Evolutionary conservation across 2,113 vertebrate genomes (phyloP).

Genomic region (Myxocyprinus asiaticus): DNA sequence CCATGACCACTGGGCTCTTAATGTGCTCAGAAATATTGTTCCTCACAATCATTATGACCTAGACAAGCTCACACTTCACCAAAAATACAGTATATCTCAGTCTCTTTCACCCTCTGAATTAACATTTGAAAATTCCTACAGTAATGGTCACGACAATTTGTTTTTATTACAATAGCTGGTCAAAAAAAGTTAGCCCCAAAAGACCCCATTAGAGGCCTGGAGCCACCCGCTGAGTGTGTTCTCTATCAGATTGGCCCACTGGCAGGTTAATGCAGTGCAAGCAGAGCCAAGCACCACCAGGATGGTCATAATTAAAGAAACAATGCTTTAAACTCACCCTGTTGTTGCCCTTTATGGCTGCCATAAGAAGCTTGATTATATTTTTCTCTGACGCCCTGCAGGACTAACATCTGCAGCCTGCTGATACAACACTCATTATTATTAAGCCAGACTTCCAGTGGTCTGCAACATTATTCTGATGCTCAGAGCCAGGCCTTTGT

Average conservation of each 20-base stretch:
- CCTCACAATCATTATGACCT: slow-evolving; percentile 33
- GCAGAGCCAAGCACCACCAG: slow-evolving; percentile 55
- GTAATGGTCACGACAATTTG: slow-evolving; percentile 62
- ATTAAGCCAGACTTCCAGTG: slow-evolving; percentile 60
- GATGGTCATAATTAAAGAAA: slow-evolving; percentile 72
- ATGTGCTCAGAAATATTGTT: slow-evolving; percentile 20
- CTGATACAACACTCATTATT: slow-evolving; percentile 64
- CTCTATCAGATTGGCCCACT: slow-evolving; percentile 59
- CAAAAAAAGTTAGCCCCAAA: slow-evolving; percentile 46
- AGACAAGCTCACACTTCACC: slow-evolving; percentile 50
- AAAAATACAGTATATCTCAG: slow-evolving; percentile 51
- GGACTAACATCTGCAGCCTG: slow-evolving; percentile 71
- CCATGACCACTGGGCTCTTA: slow-evolving; percentile 5
- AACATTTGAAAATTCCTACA: slow-evolving; percentile 47
- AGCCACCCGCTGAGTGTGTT: slow-evolving; percentile 47
- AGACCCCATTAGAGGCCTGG: slow-evolving; percentile 54
- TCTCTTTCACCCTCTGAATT: slow-evolving; percentile 43
- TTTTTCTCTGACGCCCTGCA: slow-evolving; percentile 60
- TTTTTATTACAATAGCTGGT: slow-evolving; percentile 49
- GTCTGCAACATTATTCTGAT: slow-evolving; percentile 59
- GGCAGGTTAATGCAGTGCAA: slow-evolving; percentile 68
- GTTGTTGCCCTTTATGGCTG: slow-evolving; percentile 61
- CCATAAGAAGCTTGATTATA: slow-evolving; percentile 70
- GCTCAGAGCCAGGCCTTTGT: slow-evolving; percentile 58
- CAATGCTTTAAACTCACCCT: slow-evolving; percentile 47